These are phyloP conservation scores for Stomorhina lunata DNA, from an alignment of 2,888 invertebrate species.

Conservation along the genomic window DNA sequence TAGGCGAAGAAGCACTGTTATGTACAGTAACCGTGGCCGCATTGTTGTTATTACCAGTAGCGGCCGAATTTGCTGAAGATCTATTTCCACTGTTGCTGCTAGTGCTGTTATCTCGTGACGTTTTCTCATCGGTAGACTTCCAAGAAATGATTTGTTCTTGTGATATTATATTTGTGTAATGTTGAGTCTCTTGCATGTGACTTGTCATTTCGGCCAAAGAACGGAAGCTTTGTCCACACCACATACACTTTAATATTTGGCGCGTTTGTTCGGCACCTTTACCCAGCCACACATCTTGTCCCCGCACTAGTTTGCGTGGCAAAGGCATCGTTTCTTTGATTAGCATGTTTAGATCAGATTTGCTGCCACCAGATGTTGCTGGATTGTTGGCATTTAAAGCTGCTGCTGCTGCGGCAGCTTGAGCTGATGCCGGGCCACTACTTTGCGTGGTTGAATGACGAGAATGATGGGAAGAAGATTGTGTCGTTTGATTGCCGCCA, in stretches of 20 bases:
- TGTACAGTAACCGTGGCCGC: slow-evolving; percentile 1
- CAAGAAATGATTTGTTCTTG: slow-evolving; percentile 98
- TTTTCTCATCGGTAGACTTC: slow-evolving; percentile 93
- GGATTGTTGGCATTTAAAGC: slow-evolving; percentile 52
- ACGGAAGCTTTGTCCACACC: slow-evolving; percentile 98
- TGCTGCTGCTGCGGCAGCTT: slow-evolving; percentile 31
- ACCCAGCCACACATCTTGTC: slow-evolving; percentile 98
- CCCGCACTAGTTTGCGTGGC: slow-evolving; percentile 96
- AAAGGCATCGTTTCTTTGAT: slow-evolving; percentile 97
- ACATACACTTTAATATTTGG: slow-evolving; percentile 98
- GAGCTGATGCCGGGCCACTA: slow-evolving; percentile 27
- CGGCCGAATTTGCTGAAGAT: slow-evolving; percentile 82
- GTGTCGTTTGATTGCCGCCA: slow-evolving; percentile 50
- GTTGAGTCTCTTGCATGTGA: slow-evolving; percentile 99
- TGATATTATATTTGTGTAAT: slow-evolving; percentile 98
- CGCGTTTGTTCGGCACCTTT: slow-evolving; percentile 98
- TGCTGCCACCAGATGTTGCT: slow-evolving; percentile 84
- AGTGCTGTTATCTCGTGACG: slow-evolving; percentile 79
- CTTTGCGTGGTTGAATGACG: slow-evolving; percentile 61
- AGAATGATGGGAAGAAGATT: slow-evolving; percentile 63
- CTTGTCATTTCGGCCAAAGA: slow-evolving; percentile 98
- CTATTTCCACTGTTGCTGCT: slow-evolving; percentile 68
- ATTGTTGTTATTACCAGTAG: slow-evolving; percentile 85
- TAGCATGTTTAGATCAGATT: slow-evolving; percentile 90
- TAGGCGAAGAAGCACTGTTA: slow-evolving; percentile 67